Conservation (phyloP, 2,888 invertebrate species). For the Drosophila trichaetosa region DNA sequence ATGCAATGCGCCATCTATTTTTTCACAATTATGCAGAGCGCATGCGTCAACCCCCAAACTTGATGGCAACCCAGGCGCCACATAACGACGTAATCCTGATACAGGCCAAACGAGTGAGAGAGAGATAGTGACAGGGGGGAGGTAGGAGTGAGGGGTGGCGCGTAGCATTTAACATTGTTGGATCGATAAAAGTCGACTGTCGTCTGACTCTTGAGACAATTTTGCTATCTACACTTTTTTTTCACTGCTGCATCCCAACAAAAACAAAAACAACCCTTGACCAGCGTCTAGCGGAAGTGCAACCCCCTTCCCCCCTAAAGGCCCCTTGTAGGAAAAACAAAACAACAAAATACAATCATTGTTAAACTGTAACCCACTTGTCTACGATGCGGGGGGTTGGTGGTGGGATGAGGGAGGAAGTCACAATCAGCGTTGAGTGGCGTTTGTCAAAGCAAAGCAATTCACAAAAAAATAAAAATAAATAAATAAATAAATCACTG, state of each 20-base stretch:
- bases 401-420: conserved; percentile 24
- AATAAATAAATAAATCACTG: conserved; percentile 7
- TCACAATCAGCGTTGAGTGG: conserved; percentile 55
- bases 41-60: conserved; percentile 52
- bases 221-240: conserved; percentile 23
- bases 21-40: conserved; percentile 34
- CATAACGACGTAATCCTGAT: conserved; percentile 75
- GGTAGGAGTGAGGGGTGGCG: not conserved
- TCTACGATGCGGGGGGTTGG: not conserved
- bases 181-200: conserved; percentile 68
- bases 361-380: conserved; percentile 35
- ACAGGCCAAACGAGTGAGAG: not conserved
- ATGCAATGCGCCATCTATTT: conserved; percentile 57
- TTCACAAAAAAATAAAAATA: conserved; percentile 23
- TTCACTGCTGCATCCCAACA: conserved; percentile 32
- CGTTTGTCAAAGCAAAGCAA: conserved; percentile 69
- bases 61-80: conserved; percentile 67
- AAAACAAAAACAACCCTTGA: conserved; percentile 44
- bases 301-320: not conserved
- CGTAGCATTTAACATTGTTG: conserved; percentile 56
- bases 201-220: conserved; percentile 11
- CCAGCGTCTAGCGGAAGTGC: conserved; percentile 46
- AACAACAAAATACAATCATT: conserved; percentile 22
- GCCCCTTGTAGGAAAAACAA: not conserved
- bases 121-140: not conserved